Percentiles rank a stretch among this genome's conserved stretches.
Conservation (phyloP, 2,797 vertebrate genomes). For the Lutjanus argentimaculatus region DNA sequence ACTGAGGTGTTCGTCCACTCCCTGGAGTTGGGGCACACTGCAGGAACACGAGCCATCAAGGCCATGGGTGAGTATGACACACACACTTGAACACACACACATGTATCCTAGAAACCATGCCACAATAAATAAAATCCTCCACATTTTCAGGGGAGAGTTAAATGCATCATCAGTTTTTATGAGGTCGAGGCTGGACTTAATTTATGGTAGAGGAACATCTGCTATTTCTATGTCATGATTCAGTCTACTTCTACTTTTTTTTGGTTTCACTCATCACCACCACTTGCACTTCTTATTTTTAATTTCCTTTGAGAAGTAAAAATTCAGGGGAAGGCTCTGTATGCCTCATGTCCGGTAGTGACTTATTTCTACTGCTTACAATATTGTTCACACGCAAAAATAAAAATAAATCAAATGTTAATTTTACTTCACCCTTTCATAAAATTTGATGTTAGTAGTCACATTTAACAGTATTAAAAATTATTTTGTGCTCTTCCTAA, state of each 20-base stretch:
- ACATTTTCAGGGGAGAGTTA: conserved; percentile 26
- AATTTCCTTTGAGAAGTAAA: conserved; percentile 51
- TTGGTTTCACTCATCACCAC: conserved; percentile 49
- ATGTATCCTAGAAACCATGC: conserved; percentile 26
- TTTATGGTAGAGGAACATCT: conserved; percentile 56
- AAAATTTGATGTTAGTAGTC: not conserved
- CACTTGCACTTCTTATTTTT: conserved; percentile 58
- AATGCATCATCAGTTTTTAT: conserved; percentile 49
- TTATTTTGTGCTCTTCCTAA: not conserved
- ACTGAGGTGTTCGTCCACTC: conserved; percentile 97
- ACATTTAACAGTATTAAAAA: not conserved
- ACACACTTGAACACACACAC: not conserved
- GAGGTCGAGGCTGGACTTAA: conserved; percentile 27
- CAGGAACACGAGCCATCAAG: conserved; percentile 94
- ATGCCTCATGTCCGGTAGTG: not conserved
- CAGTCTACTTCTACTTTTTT: conserved; percentile 66
- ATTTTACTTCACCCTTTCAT: not conserved
- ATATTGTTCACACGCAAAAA: not conserved
- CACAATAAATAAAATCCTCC: conserved; percentile 15
- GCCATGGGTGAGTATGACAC: conserved; percentile 90
- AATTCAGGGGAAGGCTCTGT: not conserved
- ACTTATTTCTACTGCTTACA: conserved; percentile 3
- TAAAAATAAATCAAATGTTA: not conserved
- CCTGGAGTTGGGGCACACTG: conserved; percentile 94
- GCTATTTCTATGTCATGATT: conserved; percentile 60